These are phyloP conservation scores for Bradypus variegatus DNA, from an alignment of 2,797 vertebrate genomes.

Conservation along the genomic window DNA sequence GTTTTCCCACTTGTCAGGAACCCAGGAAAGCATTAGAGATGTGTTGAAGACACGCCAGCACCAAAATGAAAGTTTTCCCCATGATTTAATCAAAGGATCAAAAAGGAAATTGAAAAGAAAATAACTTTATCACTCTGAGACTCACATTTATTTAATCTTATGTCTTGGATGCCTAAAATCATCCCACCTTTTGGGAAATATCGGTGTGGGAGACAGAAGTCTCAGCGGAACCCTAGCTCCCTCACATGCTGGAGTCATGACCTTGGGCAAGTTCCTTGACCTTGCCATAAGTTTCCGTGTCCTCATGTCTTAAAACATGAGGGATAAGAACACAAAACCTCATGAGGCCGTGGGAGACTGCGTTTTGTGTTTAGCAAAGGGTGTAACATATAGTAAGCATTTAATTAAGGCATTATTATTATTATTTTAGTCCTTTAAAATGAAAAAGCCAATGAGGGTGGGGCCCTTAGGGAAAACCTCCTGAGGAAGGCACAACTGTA, in stretches of 20 bases:
- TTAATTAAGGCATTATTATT: too few species aligned
- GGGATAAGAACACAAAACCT: too few species aligned
- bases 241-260: rapidly evolving
- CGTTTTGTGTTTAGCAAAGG: neutral
- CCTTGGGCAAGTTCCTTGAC: too few species aligned
- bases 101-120: neutral
- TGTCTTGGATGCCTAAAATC: neutral
- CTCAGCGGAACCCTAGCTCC: neutral
- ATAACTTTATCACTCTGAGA: neutral
- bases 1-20: neutral
- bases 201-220: rapidly evolving
- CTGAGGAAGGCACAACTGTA: rapidly evolving
- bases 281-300: neutral
- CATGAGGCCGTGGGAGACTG: neutral
- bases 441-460: neutral
- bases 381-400: too few species aligned
- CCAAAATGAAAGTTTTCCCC: neutral
- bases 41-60: too few species aligned
- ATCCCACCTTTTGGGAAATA: neutral
- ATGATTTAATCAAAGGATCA: neutral
- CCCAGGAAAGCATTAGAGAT: neutral
- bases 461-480: neutral
- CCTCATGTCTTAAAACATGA: neutral
- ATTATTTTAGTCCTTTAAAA: neutral
- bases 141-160: neutral